Evolutionary conservation across 1,140 invertebrate genomes (phyloP).

Genomic region (Hypothenemus hampei): DNA sequence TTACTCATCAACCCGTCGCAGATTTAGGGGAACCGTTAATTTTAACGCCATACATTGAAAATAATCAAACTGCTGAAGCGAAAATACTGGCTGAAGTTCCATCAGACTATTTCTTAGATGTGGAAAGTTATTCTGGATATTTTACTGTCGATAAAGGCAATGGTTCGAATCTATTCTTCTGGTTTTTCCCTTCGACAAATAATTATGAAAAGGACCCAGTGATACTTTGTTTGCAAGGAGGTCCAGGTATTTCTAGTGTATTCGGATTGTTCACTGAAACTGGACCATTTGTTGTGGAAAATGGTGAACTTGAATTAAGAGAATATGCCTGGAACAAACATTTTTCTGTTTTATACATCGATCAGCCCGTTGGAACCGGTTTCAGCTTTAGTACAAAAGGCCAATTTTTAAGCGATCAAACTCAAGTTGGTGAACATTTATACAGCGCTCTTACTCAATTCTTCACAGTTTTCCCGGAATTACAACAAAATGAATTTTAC

Average conservation of each 20-base stretch:
- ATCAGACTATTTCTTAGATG: conserved; percentile 30
- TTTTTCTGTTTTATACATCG: conserved; percentile 74
- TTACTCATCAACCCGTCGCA: conserved; percentile 2
- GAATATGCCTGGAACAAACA: conserved; percentile 52
- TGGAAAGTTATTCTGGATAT: conserved; percentile 56
- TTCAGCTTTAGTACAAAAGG: conserved; percentile 67
- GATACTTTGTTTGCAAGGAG: conserved; percentile 70
- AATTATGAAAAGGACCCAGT: conserved; percentile 53
- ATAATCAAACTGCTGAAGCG: conserved; percentile 46
- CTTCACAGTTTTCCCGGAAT: conserved; percentile 63
- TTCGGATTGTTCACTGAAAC: conserved; percentile 70
- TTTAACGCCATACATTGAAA: conserved; percentile 50
- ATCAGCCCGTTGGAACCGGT: conserved; percentile 81
- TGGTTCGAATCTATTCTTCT: conserved; percentile 70
- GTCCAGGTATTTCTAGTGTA: conserved; percentile 64
- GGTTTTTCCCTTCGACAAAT: conserved; percentile 64
- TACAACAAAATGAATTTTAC: conserved; percentile 62
- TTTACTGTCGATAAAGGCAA: conserved; percentile 64
- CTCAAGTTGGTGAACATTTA: conserved; percentile 59
- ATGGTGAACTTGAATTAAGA: conserved; percentile 47
- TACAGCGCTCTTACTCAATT: conserved; percentile 65
- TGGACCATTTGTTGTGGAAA: conserved; percentile 54
- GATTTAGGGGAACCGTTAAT: conserved; percentile 44
- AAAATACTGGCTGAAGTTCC: conserved; percentile 15
- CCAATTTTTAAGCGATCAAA: conserved; percentile 62